Evolutionary conservation across 1,140 invertebrate genomes (phyloP).

Genomic region (Drosophila ficusphila): DNA sequence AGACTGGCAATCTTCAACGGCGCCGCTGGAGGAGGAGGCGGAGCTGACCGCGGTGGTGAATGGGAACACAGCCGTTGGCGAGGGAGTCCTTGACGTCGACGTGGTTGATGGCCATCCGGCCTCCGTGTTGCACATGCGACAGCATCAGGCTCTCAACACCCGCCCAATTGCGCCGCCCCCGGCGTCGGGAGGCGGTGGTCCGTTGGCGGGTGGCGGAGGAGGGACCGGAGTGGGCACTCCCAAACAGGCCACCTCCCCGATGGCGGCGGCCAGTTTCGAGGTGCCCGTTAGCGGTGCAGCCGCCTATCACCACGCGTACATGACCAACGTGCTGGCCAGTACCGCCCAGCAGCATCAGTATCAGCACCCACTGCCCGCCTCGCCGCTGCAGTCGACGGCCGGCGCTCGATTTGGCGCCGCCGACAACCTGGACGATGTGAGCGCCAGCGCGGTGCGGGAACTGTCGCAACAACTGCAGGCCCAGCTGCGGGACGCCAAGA

Average conservation of each 20-base stretch:
- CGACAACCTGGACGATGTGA: constrained; percentile 72
- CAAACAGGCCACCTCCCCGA: constrained; percentile 41
- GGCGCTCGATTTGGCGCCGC: constrained; percentile 54
- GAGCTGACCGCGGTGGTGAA: constrained; percentile 34
- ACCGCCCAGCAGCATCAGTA: constrained; percentile 27
- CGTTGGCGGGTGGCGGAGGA: constrained; percentile 6
- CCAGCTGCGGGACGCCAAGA: constrained; percentile 91
- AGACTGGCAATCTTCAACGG: constrained; percentile 74
- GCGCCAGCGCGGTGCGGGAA: constrained; percentile 84
- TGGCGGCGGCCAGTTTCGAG: constrained; percentile 63
- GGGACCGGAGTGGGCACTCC: constrained; percentile 17
- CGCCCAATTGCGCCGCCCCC: constrained; percentile 33
- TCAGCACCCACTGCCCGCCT: constrained; percentile 51
- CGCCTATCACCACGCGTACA: constrained; percentile 54
- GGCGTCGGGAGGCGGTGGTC: constrained; percentile 1
- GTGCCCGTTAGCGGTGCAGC: constrained; percentile 39
- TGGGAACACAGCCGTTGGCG: constrained; percentile 31
- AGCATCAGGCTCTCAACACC: constrained; percentile 67
- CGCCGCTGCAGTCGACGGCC: constrained; percentile 64
- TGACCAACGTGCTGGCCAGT: constrained; percentile 62
- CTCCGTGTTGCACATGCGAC: constrained; percentile 71
- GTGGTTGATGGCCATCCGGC: constrained; percentile 76
- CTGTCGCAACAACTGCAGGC: constrained; percentile 90
- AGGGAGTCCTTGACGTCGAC: constrained; percentile 52
- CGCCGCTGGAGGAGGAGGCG: constrained; percentile 30